Evolutionary conservation across 1,140 invertebrate species (phyloP).

Genomic region (Lordiphosa mommai): DNA sequence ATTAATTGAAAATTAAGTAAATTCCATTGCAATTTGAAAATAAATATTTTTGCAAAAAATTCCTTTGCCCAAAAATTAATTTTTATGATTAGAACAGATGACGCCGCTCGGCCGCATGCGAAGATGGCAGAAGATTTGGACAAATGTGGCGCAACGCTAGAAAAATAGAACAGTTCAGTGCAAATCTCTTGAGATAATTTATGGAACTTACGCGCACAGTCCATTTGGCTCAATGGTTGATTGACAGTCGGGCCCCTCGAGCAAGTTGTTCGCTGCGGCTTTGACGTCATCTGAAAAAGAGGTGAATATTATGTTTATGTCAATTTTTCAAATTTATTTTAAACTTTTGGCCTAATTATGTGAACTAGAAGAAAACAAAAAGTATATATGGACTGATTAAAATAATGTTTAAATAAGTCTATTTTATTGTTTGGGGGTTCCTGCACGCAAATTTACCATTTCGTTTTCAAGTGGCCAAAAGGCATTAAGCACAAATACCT

Average conservation of each 20-base stretch:
- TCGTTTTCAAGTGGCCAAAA: slow-evolving; percentile 29
- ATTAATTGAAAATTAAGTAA: slow-evolving; percentile 42
- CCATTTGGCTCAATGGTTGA: slow-evolving; percentile 22
- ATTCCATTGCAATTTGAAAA: slow-evolving; percentile 60
- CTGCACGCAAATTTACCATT: too few species aligned
- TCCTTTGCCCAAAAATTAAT: slow-evolving; percentile 33
- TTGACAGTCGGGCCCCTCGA: slow-evolving; percentile 23
- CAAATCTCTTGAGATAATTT: slow-evolving; percentile 17
- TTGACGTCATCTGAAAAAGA: slow-evolving; percentile 57
- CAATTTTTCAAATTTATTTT: slow-evolving; percentile 4
- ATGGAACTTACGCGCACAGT: slow-evolving; percentile 43
- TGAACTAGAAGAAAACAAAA: too few species aligned
- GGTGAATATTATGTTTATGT: neutral
- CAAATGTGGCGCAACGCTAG: slow-evolving; percentile 26
- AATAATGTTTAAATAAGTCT: too few species aligned
- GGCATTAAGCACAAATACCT: slow-evolving; percentile 44
- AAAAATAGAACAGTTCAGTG: slow-evolving; percentile 21
- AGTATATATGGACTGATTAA: too few species aligned
- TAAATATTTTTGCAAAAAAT: slow-evolving; percentile 12
- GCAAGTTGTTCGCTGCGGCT: slow-evolving; percentile 36
- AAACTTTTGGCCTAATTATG: neutral
- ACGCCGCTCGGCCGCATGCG: slow-evolving; percentile 26
- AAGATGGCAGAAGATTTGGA: slow-evolving; percentile 6
- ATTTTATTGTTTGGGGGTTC: too few species aligned
- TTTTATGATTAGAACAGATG: slow-evolving; percentile 73